These are phyloP conservation scores for Spilogale gracilis DNA, from an alignment of 2,113 vertebrate species.

Conservation along the genomic window DNA sequence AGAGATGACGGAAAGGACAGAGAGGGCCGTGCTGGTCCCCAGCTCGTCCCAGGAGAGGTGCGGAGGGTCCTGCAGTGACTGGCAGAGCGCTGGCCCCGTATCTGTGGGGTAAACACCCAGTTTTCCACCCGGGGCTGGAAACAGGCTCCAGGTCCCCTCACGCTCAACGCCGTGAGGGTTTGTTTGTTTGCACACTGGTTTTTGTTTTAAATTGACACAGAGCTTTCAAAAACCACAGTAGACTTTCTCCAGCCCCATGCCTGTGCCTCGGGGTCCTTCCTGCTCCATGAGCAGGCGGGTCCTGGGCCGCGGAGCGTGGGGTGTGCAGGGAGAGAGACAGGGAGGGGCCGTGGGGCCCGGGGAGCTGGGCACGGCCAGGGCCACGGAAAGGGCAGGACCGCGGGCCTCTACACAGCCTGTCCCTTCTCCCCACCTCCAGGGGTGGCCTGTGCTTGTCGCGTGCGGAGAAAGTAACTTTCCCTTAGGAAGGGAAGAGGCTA, in stretches of 20 bases:
- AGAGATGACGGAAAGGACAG: neutral
- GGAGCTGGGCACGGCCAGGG: neutral
- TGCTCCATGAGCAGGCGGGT: accelerated
- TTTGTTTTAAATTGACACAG: neutral
- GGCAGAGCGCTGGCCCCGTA: neutral
- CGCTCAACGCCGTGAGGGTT: neutral
- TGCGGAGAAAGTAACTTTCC: neutral
- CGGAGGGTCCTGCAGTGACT: neutral
- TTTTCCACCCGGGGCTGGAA: neutral
- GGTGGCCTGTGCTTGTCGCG: accelerated
- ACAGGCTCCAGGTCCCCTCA: neutral
- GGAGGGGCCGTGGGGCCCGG: neutral
- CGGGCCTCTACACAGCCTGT: neutral
- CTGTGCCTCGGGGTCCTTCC: accelerated
- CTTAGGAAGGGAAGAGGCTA: neutral
- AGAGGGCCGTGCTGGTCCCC: neutral
- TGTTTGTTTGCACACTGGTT: neutral
- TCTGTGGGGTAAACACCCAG: too few relatives aligned
- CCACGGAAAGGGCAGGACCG: neutral
- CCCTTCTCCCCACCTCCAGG: neutral
- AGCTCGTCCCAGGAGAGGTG: accelerated
- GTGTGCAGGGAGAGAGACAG: neutral
- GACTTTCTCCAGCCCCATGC: accelerated
- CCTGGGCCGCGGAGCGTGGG: accelerated
- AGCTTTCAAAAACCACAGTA: too few relatives aligned